Percentiles rank a stretch among this genome's conserved stretches.
Conservation (phyloP, 1,140 invertebrate species). For the Saxidomus purpurata region DNA sequence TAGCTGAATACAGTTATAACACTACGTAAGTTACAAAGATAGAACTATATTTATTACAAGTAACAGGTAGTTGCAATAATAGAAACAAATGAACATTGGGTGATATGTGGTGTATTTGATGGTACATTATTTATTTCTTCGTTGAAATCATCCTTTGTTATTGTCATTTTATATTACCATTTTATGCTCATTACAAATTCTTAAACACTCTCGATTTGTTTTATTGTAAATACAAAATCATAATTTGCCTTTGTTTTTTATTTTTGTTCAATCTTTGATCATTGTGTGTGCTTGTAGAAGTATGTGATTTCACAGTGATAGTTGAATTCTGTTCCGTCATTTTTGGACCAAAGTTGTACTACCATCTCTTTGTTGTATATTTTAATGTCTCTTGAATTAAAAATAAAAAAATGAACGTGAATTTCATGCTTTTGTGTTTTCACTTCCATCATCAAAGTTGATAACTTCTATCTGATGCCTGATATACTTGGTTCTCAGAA, state of each 20-base stretch:
- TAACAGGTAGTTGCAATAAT: background rate
- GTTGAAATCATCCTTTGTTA: background rate
- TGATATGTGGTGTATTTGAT: background rate
- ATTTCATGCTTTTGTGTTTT: too few species aligned
- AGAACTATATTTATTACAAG: too few species aligned
- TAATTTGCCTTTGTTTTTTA: background rate
- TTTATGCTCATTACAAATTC: background rate
- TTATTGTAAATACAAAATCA: background rate
- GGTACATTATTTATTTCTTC: constrained; percentile 15
- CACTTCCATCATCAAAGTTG: too few species aligned
- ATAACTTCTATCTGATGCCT: too few species aligned
- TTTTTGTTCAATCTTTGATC: background rate
- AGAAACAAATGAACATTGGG: background rate
- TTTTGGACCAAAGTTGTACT: constrained; percentile 44
- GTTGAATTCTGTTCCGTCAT: background rate
- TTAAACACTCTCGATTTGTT: background rate
- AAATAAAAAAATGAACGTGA: background rate
- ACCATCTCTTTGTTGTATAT: constrained; percentile 41
- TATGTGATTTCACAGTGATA: background rate
- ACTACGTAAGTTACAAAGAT: too few species aligned
- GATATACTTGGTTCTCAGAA: too few species aligned
- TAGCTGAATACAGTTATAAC: too few species aligned
- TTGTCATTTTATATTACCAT: background rate
- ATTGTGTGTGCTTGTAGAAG: background rate
- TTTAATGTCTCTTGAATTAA: background rate